Conservation (phyloP, 2,113 vertebrate genomes). For the Perognathus longimembris region DNA sequence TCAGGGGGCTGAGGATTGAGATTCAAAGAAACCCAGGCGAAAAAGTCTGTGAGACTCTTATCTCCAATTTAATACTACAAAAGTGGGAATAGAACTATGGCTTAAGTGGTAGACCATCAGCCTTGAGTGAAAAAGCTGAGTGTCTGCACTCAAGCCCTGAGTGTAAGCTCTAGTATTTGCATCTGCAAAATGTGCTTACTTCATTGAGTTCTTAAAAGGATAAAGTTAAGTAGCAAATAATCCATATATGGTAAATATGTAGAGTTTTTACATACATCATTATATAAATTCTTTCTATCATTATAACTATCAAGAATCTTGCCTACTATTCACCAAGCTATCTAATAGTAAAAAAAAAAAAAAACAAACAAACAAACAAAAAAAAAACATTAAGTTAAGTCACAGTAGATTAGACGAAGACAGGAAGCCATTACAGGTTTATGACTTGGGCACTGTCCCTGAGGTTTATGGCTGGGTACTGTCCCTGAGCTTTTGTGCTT, state of each 20-base stretch:
- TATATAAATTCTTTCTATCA: background rate
- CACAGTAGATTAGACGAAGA: background rate
- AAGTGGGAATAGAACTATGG: no score
- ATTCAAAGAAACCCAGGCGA: no score
- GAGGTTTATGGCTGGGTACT: no score
- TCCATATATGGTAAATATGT: background rate
- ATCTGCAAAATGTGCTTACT: background rate
- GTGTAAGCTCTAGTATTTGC: no score
- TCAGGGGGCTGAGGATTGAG: no score
- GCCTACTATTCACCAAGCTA: background rate
- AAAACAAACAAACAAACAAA: no score
- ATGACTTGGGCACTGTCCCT: no score
- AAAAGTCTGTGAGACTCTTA: no score
- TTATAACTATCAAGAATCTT: background rate
- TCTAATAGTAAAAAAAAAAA: background rate
- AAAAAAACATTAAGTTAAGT: background rate
- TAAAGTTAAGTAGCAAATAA: conserved; percentile 17
- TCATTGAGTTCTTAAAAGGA: background rate
- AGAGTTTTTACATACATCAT: background rate
- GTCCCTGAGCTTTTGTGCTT: no score
- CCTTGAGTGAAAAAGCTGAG: background rate
- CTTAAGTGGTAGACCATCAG: background rate
- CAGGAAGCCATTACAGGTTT: no score
- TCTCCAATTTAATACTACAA: no score
- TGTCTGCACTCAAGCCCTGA: no score